These are phyloP conservation scores for Morpho helenor DNA, from an alignment of 2,888 invertebrate genomes.

Conservation along the genomic window DNA sequence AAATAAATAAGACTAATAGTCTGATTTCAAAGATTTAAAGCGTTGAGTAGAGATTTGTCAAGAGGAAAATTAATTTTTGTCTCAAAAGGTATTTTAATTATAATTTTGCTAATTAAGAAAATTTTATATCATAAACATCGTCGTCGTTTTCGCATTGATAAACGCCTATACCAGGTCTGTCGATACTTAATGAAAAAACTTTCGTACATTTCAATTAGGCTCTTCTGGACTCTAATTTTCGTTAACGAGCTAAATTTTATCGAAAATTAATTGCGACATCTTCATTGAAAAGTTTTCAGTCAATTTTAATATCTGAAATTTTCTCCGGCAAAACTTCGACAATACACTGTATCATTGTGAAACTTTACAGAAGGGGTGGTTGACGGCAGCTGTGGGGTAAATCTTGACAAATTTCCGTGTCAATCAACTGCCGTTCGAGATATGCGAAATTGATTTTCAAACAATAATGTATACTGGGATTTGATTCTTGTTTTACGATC, in stretches of 20 bases:
- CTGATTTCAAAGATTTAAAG: not conserved
- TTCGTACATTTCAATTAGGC: conserved; percentile 68
- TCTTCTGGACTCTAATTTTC: conserved; percentile 65
- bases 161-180: conserved; percentile 17
- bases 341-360: conserved; percentile 51
- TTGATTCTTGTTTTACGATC: too few relatives aligned
- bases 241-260: conserved; percentile 77
- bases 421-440: conserved; percentile 12
- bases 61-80: too few relatives aligned
- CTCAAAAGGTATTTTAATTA: not conserved
- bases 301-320: conserved; percentile 66
- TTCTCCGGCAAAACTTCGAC: conserved; percentile 55
- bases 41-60: too few relatives aligned
- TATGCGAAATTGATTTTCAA: not conserved
- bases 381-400: conserved; percentile 43
- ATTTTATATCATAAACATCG: not conserved
- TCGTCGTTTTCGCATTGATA: conserved; percentile 13
- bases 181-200: conserved; percentile 67
- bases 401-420: conserved; percentile 31
- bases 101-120: conserved; percentile 2
- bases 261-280: conserved; percentile 78
- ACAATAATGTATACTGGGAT: not conserved
- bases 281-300: conserved; percentile 71
- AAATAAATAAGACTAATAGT: not conserved
- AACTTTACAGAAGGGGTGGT: conserved; percentile 40